Evolutionary conservation across 2,888 invertebrate genomes (phyloP), one percentile per base, ranked within the genome.

Genomic region (Torymus texanus): DNA sequence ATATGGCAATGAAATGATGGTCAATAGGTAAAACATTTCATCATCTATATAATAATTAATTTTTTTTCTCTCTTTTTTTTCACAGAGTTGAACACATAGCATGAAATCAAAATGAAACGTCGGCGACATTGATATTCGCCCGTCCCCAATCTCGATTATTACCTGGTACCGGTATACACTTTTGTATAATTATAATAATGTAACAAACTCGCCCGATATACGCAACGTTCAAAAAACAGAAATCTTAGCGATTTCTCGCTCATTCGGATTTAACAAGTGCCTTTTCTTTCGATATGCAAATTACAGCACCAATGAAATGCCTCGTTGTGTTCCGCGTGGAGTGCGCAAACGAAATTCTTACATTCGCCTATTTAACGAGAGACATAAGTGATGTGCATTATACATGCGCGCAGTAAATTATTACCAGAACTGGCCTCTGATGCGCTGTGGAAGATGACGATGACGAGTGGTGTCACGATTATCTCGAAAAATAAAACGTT

Each of bases 261-360:
- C 10, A 41, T 41, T 18, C 29, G 13, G 18, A 24, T 65, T 41
- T 77, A 77, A 77, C 71, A 71, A 71, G 65, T 77, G 63, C 50
- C 56, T 71, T 41, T 41, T 41, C 8, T 41, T 41, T 71, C 16
- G 70, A 76, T 77, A 77, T 71, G 70, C 65, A 77, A 65, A 58
- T 61, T 71, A 65, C 58, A 77, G 76, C 63, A 77, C 70, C 71
- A 77, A 71, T 65, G 24, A 24, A 53, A 51, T 55, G 18, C 68
- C 29, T 68, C 65, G 56, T 50, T 58, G 63, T 56, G 14, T 65
- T 51, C 50, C 10, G 13, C 16, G 50, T 55, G 55, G 21, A 41
- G 41, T 41, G 62, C 56, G 63, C 41, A 16, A 70, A 56, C 12
- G 5, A 50, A 75, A 63, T 53, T 53, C n/a, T 41, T 41, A 8